phyloP scores from a whole-genome alignment of 2,888 invertebrate genomes.

The Eucera pruinosa region DNA sequence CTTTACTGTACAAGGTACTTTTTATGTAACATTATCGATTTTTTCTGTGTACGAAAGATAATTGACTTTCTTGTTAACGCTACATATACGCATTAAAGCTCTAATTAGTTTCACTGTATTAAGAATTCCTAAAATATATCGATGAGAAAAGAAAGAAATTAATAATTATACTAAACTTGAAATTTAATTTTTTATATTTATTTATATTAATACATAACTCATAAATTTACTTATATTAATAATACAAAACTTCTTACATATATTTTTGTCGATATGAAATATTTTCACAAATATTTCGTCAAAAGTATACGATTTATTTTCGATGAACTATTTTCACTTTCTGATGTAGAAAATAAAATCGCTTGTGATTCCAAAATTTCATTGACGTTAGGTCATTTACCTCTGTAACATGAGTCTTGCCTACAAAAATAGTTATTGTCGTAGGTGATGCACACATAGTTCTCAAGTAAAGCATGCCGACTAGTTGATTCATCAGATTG shows the following conservation, averaged over 20 bases:
- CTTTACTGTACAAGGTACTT: no score
- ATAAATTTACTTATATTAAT: no score
- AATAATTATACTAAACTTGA: neutral
- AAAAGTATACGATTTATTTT: no score
- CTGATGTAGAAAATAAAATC: neutral
- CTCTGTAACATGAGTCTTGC: conserved; percentile 4
- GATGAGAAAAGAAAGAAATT: no score
- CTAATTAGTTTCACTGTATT: no score
- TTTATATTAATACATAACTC: no score
- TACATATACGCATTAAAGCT: neutral
- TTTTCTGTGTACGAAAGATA: neutral
- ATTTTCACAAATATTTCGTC: neutral
- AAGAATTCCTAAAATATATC: no score
- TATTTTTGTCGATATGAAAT: no score
- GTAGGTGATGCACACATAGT: conserved; percentile 17
- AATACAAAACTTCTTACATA: neutral
- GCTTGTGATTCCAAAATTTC: neutral
- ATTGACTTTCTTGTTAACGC: neutral
- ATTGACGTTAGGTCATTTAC: conserved; percentile 28
- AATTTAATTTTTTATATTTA: neutral
- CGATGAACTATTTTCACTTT: neutral
- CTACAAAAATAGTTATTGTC: conserved; percentile 36
- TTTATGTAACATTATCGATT: no score
- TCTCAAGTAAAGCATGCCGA: conserved; percentile 10
- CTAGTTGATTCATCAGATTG: conserved; percentile 16